Percentiles rank a stretch among this genome's conserved stretches.
These are phyloP conservation scores for Umimayanthus chanpuru DNA, from an alignment of 92 coral and sea anemone genomes.

Conservation along the genomic window DNA sequence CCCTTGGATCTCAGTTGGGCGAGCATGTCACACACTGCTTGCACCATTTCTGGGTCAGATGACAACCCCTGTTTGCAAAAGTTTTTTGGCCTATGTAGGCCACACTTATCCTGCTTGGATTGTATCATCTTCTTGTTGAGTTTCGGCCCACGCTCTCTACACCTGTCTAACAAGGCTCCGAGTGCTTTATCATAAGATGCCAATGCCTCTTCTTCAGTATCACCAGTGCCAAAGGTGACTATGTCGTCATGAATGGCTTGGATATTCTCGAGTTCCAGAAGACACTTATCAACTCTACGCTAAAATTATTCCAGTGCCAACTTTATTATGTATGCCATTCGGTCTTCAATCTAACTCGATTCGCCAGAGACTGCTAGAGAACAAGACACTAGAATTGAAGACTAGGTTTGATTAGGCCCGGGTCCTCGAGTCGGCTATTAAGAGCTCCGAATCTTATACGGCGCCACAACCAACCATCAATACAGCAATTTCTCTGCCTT, in stretches of 20 bases:
- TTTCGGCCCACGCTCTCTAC: slow-evolving; percentile 57
- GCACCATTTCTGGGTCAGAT: slow-evolving; percentile 53
- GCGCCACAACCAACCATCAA: too few species aligned
- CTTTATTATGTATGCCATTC: slow-evolving; percentile 59
- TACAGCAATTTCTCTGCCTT: too few species aligned
- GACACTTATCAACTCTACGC: slow-evolving; percentile 52
- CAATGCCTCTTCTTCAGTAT: slow-evolving; percentile 41
- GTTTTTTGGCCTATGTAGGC: slow-evolving; percentile 45
- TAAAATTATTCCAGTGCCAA: slow-evolving; percentile 59
- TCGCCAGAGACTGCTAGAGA: too few species aligned
- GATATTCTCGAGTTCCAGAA: slow-evolving; percentile 47
- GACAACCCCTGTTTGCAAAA: slow-evolving; percentile 52
- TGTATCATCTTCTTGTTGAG: slow-evolving; percentile 49
- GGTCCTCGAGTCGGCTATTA: too few species aligned
- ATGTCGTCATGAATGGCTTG: slow-evolving; percentile 9
- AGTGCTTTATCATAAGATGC: slow-evolving; percentile 37
- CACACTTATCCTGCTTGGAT: slow-evolving; percentile 46
- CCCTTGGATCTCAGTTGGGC: slow-evolving; percentile 57
- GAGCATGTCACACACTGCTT: slow-evolving; percentile 44
- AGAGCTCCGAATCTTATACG: too few species aligned
- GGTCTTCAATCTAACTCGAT: too few species aligned
- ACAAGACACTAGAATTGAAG: too few species aligned
- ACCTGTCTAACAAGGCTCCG: slow-evolving; percentile 55
- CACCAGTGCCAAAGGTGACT: slow-evolving; percentile 45
- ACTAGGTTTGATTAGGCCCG: too few species aligned